Percentiles rank a stretch among this genome's conserved stretches.
Conservation (phyloP, 2,797 vertebrate species). For the Luscinia luscinia region DNA sequence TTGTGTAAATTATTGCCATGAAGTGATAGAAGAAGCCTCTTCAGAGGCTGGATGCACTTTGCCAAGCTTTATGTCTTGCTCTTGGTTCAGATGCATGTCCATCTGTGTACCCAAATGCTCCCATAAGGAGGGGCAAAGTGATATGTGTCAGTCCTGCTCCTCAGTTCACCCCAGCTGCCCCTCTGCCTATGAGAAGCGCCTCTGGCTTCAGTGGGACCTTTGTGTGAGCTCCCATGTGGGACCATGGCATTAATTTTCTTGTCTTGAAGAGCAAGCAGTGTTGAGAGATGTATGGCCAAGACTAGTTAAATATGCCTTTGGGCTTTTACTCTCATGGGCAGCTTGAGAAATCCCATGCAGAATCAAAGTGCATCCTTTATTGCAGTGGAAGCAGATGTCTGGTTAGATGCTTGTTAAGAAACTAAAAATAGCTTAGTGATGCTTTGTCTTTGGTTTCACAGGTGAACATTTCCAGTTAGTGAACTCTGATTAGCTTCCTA, state of each 20-base stretch:
- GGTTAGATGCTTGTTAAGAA: not conserved
- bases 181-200: not conserved
- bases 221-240: rapidly evolving
- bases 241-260: not conserved
- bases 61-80: not conserved
- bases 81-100: rapidly evolving
- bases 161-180: not conserved
- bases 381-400: not conserved
- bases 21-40: not conserved
- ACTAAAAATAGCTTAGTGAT: not conserved
- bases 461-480: not conserved
- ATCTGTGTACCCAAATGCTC: rapidly evolving
- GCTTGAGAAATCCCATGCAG: not conserved
- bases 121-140: not conserved
- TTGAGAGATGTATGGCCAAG: rapidly evolving
- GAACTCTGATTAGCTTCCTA: not conserved
- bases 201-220: not conserved
- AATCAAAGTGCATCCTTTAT: not conserved
- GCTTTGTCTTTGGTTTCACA: not conserved
- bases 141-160: not conserved
- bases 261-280: rapidly evolving
- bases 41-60: not conserved
- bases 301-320: not conserved
- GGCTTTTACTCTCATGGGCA: not conserved
- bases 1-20: not conserved